Evolutionary conservation across 1,140 invertebrate genomes (phyloP).

Genomic region (Ptiloglossa arizonensis): DNA sequence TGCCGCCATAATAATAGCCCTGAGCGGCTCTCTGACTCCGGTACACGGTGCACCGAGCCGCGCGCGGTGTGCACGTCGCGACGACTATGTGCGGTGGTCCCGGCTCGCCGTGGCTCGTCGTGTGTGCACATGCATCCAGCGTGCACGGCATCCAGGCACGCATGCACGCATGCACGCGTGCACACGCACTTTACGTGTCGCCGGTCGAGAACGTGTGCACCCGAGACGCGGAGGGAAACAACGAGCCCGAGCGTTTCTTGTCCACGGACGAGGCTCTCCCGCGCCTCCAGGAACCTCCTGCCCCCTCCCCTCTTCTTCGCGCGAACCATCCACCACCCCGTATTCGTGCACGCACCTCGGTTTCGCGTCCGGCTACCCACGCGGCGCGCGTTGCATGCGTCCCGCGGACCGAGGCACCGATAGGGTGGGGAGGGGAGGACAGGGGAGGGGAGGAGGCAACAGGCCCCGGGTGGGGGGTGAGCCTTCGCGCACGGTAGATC

Average conservation of each 20-base stretch:
- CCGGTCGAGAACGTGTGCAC: conserved; percentile 4
- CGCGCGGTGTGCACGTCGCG: conserved; percentile 53
- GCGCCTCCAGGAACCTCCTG: conserved; percentile 3
- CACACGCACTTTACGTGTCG: conserved; percentile 52
- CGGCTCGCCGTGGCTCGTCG: conserved; percentile 41
- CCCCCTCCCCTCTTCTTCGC: conserved; percentile 3
- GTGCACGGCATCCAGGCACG: conserved; percentile 42
- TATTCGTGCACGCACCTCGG: not conserved
- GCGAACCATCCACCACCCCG: too few species aligned
- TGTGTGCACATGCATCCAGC: conserved; percentile 58
- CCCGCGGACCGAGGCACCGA: too few species aligned
- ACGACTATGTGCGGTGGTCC: conserved; percentile 17
- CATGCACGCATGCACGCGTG: conserved; percentile 43
- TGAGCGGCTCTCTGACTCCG: conserved; percentile 71
- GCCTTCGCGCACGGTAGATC: too few species aligned
- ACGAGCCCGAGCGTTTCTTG: conserved; percentile 42
- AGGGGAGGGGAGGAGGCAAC: too few species aligned
- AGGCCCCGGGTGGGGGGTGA: too few species aligned
- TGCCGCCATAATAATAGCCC: conserved; percentile 80
- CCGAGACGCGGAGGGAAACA: conserved; percentile 15
- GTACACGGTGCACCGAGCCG: conserved; percentile 58
- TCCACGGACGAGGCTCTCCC: not conserved
- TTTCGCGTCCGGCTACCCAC: conserved; percentile 2
- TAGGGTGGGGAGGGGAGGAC: too few species aligned
- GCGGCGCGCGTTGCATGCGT: too few species aligned